Percentiles rank a stretch among this genome's conserved stretches.
Conservation (phyloP, 2,888 invertebrate species). For the Drosophila multiciliata region DNA sequence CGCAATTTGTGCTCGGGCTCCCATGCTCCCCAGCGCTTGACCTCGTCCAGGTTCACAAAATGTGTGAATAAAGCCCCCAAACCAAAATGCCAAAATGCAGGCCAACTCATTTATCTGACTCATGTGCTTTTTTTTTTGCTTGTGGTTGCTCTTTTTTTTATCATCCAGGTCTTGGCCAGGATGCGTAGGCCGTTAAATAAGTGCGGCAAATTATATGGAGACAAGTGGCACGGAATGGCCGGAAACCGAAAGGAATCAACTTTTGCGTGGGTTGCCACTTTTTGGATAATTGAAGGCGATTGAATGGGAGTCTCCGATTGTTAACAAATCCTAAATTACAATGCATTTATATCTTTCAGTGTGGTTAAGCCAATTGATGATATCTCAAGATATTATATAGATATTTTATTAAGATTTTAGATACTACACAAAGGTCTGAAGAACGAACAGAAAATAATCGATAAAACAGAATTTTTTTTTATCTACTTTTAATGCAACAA, state of each 20-base stretch:
- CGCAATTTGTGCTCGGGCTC: conserved; percentile 66
- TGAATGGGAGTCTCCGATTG: conserved; percentile 16
- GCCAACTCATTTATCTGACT: conserved; percentile 66
- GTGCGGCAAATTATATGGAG: conserved; percentile 77
- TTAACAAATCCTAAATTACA: conserved; percentile 13
- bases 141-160: conserved; percentile 5
- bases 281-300: conserved; percentile 41
- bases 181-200: conserved; percentile 75
- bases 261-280: conserved; percentile 40
- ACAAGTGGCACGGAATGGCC: conserved; percentile 61
- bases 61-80: conserved; percentile 53
- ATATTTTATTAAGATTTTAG: not conserved
- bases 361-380: not conserved
- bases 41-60: conserved; percentile 52
- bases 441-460: not conserved
- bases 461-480: not conserved
- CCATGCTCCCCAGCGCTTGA: conserved; percentile 68
- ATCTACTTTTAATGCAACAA: not conserved
- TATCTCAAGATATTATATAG: not conserved
- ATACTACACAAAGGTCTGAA: not conserved
- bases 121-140: conserved; percentile 35
- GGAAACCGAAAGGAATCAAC: conserved; percentile 44
- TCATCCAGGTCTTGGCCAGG: conserved; percentile 18
- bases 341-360: conserved; percentile 9
- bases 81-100: conserved; percentile 29